These are phyloP conservation scores for Nothura maculosa DNA, from an alignment of 2,797 vertebrate genomes.

Conservation along the genomic window DNA sequence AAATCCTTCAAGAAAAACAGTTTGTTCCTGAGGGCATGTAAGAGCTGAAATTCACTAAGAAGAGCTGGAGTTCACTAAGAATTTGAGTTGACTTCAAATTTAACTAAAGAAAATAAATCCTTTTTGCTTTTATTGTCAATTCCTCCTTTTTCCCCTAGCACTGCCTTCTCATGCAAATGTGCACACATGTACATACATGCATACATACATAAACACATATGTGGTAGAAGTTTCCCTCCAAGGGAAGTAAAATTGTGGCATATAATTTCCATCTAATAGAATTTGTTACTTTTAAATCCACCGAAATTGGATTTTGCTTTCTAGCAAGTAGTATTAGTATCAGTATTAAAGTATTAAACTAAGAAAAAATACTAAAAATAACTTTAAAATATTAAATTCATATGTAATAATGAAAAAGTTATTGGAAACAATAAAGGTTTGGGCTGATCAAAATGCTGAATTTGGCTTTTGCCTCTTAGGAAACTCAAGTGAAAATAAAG, in stretches of 20 bases:
- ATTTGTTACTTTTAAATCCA: neutral
- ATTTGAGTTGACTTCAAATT: neutral
- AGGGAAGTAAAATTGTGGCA: neutral
- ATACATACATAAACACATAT: accelerated
- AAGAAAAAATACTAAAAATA: neutral
- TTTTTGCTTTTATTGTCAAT: accelerated
- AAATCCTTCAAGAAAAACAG: neutral
- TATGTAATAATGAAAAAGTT: neutral
- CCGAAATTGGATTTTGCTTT: neutral
- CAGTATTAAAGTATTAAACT: neutral
- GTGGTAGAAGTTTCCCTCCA: neutral
- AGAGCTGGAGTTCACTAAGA: neutral
- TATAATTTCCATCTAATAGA: neutral
- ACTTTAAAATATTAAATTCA: neutral
- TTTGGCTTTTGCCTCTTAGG: neutral
- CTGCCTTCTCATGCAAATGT: neutral
- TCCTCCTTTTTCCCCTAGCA: accelerated
- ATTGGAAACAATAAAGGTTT: neutral
- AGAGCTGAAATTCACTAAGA: neutral
- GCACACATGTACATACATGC: no score
- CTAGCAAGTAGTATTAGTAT: neutral
- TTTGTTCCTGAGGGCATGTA: neutral
- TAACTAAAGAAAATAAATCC: neutral
- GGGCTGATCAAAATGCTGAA: neutral
- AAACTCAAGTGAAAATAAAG: neutral